Percentiles rank a stretch among this genome's conserved stretches.
These are phyloP conservation scores for Amphimedon queenslandica DNA, from an alignment of 37 sponge, comb jelly and placozoan genomes.

Conservation along the genomic window DNA sequence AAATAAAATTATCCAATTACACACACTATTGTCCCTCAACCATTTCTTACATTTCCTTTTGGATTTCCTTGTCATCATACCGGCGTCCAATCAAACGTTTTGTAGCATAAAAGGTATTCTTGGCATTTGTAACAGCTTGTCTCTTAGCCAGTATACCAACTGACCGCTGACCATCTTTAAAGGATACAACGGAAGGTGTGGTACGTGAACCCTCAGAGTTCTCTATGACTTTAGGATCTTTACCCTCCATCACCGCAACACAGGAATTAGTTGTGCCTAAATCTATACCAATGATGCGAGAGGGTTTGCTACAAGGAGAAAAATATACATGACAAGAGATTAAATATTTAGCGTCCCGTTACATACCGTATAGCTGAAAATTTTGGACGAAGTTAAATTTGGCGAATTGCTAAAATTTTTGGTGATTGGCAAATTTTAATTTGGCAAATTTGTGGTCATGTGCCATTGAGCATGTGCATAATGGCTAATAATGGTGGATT, in stretches of 20 bases:
- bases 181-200: constrained; percentile 98
- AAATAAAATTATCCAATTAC: too few species aligned
- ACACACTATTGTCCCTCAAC: too few species aligned
- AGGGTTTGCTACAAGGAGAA: too few species aligned
- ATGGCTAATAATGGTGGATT: too few species aligned
- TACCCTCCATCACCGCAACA: constrained; percentile 99
- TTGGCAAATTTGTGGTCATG: too few species aligned
- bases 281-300: constrained; percentile 97
- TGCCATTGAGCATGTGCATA: too few species aligned
- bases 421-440: too few species aligned
- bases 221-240: constrained; percentile 92
- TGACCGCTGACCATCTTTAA: constrained; percentile 89
- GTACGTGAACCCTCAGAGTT: constrained; percentile 96
- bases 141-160: constrained; percentile 91
- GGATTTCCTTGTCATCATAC: constrained; percentile 89
- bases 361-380: too few species aligned
- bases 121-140: constrained; percentile 97
- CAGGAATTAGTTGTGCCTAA: constrained; percentile 99
- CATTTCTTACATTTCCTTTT: constrained; percentile 82
- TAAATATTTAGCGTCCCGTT: too few species aligned
- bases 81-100: constrained; percentile 94
- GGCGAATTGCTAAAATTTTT: too few species aligned
- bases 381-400: too few species aligned
- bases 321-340: too few species aligned
- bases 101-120: constrained; percentile 92